A percentile compares a stretch with the other conserved stretches of the same genome.
These are phyloP conservation scores for Tetrax tetrax DNA, from an alignment of 2,113 vertebrate genomes.

Conservation along the genomic window DNA sequence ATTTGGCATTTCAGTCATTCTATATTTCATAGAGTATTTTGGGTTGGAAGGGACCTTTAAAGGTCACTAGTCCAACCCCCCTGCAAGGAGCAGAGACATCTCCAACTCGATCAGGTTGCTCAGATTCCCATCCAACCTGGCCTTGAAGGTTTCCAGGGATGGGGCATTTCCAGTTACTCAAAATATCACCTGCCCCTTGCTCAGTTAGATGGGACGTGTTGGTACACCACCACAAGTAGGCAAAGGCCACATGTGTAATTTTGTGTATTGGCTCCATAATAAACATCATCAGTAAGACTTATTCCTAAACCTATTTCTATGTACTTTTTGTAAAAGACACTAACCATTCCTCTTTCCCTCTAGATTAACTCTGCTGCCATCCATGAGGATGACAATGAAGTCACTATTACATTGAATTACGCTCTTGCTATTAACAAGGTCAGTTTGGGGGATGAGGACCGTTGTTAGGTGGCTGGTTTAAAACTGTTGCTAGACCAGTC, in stretches of 20 bases:
- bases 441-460: background rate
- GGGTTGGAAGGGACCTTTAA: too few species aligned
- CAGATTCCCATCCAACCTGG: too few species aligned
- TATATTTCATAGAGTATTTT: too few species aligned
- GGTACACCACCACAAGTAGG: background rate
- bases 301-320: background rate
- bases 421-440: conserved; percentile 78
- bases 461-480: background rate
- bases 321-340: background rate
- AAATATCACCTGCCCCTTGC: background rate
- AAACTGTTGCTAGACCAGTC: background rate
- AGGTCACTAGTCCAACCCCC: too few species aligned
- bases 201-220: background rate
- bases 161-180: background rate
- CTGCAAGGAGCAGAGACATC: too few species aligned
- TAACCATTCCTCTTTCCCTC: conserved; percentile 32
- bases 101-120: too few species aligned
- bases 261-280: background rate
- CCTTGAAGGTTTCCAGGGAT: too few species aligned
- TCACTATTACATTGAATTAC: conserved; percentile 88
- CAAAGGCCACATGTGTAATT: background rate
- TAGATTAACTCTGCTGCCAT: conserved; percentile 88
- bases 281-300: background rate
- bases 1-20: background rate
- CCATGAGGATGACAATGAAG: conserved; percentile 81